Conservation (phyloP, 2,888 invertebrate species). For the Aproaerema taeniolella region DNA sequence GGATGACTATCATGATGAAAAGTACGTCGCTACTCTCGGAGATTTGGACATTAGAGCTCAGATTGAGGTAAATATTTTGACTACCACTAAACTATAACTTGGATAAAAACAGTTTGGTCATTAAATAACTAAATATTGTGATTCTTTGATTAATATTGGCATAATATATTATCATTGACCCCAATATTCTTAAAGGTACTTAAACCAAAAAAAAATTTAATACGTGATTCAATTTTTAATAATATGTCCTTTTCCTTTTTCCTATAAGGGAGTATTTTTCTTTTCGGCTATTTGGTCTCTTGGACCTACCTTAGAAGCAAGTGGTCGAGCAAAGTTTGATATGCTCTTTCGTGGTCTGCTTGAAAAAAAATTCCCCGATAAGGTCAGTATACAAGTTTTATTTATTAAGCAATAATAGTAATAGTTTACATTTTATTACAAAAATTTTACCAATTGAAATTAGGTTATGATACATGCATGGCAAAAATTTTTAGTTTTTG, state of each 20-base stretch:
- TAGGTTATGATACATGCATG: not conserved
- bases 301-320: constrained; percentile 87
- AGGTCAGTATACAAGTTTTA: constrained; percentile 37
- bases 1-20: constrained; percentile 90
- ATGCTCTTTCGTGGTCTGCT: constrained; percentile 87
- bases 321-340: constrained; percentile 86
- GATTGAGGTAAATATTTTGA: constrained; percentile 84
- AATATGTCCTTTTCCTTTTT: constrained; percentile 3
- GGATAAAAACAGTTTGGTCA: too few species aligned
- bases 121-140: too few species aligned
- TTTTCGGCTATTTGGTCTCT: constrained; percentile 95
- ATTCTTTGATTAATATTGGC: too few species aligned
- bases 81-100: too few species aligned
- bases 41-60: constrained; percentile 91
- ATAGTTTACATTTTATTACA: too few species aligned
- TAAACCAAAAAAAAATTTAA: too few species aligned
- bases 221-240: too few species aligned
- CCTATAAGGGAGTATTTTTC: constrained; percentile 91
- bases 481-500: too few species aligned
- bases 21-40: constrained; percentile 80
- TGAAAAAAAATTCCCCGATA: constrained; percentile 88
- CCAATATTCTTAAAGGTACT: too few species aligned
- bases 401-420: too few species aligned
- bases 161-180: too few species aligned
- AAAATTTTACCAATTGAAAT: too few species aligned